phyloP scores from a whole-genome alignment of 2,888 invertebrate genomes.

The Rhodophaea formosa region DNA sequence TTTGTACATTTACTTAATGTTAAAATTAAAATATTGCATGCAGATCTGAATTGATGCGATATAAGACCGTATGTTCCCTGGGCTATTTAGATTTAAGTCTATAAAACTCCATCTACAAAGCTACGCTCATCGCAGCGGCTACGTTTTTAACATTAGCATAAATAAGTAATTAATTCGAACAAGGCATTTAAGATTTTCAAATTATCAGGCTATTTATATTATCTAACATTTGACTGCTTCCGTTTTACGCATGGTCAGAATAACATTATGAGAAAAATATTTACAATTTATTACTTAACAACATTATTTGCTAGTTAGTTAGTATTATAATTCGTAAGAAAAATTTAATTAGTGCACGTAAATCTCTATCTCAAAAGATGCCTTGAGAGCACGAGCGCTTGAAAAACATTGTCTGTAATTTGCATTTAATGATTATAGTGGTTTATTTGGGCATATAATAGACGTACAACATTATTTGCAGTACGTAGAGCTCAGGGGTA shows the following conservation, averaged over 20 bases:
- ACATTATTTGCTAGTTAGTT: neutral
- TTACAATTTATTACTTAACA: neutral
- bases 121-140: neutral
- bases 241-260: conserved; percentile 7
- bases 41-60: too few relatives aligned
- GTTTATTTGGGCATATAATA: too few relatives aligned
- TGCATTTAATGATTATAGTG: too few relatives aligned
- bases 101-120: conserved; percentile 8
- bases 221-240: conserved; percentile 5
- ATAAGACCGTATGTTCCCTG: too few relatives aligned
- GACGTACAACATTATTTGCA: too few relatives aligned
- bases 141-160: conserved; percentile 8
- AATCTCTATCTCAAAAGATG: too few relatives aligned
- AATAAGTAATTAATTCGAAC: conserved; percentile 16
- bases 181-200: conserved; percentile 6
- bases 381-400: neutral
- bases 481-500: too few relatives aligned
- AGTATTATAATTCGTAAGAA: neutral
- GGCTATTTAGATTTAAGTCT: neutral
- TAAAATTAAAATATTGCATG: too few relatives aligned
- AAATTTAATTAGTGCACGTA: neutral
- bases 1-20: too few relatives aligned
- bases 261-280: neutral
- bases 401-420: too few relatives aligned
- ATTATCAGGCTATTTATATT: conserved; percentile 5